Evolutionary conservation across 2,113 vertebrate species (phyloP), one percentile per base, ranked within the genome.

Genomic region (Leuciscus idus): DNA sequence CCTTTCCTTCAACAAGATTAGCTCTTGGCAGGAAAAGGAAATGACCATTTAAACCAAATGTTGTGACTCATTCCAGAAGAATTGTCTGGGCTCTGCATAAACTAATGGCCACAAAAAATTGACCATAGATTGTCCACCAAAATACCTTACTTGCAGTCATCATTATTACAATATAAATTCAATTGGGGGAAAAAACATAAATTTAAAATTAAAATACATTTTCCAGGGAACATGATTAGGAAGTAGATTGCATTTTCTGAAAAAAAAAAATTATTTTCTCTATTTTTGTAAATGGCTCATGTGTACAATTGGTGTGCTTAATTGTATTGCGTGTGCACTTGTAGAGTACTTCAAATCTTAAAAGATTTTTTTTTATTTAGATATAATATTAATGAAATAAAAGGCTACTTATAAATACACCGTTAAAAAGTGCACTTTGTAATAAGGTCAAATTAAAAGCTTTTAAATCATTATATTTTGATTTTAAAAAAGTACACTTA

Each of bases 31-130:
- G 80, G 17, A 81, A 17, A 19, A 48, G 39, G 43, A 82, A 50
- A 82, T 50, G n/a, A 48, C 39, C 33, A 81, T 5, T 2, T 81
- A 81, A 11, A 80, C 33, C 36, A 26, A 79, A 79, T 39, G 52
- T 12, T 3, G 33, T 80, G 55, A 17, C 11, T 64, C n/a, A 80
- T 43, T 62, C n/a, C 2, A 80, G 33, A 80, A 61, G 55, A 7
- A 80, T 61, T 77, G 9, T 28, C 15, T 74, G 72, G 39, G 13
- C 6, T 66, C 62, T 30, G 13, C 13, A 12, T 28, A 3, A 23
- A 39, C 1, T 21, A 73, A 73, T 36, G 33, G 68, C 26, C 28
- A 4, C 12, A 15, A n/a, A 73, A n/a, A 26, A 26, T 7, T 17
- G 23, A 46, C 70, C 39, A 46, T 13, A 6, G 64, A 33, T 7